phyloP scores from a whole-genome alignment of 2,888 invertebrate genomes.

The Sarcophaga variegata region DNA sequence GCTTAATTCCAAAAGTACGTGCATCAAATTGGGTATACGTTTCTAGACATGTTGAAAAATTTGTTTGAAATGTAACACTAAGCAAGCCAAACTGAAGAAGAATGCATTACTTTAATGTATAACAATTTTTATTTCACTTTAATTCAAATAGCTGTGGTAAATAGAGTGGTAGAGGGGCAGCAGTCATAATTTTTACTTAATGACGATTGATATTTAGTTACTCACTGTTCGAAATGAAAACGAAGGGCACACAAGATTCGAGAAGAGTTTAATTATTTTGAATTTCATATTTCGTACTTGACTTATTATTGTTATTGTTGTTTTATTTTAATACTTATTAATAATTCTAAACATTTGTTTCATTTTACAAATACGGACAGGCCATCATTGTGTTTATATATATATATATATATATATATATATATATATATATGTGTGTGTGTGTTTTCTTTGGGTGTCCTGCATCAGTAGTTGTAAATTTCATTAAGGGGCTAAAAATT shows the following conservation, averaged over 20 bases:
- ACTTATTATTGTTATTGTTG: not conserved
- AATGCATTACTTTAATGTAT: too few relatives aligned
- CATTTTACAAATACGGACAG: slow-evolving; percentile 45
- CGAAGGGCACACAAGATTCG: slow-evolving; percentile 15
- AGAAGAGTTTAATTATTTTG: not conserved
- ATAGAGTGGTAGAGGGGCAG: too few relatives aligned
- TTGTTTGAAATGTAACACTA: too few relatives aligned
- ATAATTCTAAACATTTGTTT: slow-evolving; percentile 51
- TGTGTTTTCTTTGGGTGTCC: not conserved
- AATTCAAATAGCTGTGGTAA: too few relatives aligned
- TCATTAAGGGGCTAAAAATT: slow-evolving; percentile 1
- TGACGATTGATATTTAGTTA: too few relatives aligned
- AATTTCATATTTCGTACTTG: not conserved
- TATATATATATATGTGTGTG: not conserved
- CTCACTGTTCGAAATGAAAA: not conserved
- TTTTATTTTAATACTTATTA: slow-evolving; percentile 42
- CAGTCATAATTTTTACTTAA: too few relatives aligned
- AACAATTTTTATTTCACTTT: too few relatives aligned
- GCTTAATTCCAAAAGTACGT: slow-evolving; percentile 53
- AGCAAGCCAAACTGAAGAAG: too few relatives aligned
- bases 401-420: too few relatives aligned
- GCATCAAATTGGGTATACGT: not conserved
- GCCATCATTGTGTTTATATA: slow-evolving; percentile 27
- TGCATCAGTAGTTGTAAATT: not conserved
- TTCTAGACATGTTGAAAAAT: too few relatives aligned